These are phyloP conservation scores for Sarcophaga carnaria DNA, from an alignment of 2,888 invertebrate species.

Conservation along the genomic window DNA sequence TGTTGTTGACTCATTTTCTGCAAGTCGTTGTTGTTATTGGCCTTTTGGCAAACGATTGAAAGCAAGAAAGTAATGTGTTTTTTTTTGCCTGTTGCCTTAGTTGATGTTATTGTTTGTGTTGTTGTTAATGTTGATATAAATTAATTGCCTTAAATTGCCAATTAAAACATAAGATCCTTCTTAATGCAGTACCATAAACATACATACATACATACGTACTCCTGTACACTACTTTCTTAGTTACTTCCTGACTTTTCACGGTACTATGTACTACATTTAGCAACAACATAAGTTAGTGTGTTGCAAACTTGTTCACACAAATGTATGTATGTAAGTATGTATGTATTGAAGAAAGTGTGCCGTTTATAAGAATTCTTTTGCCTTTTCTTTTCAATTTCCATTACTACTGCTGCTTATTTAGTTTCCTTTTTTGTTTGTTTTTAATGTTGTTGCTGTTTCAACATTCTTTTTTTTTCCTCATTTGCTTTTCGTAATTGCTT, in stretches of 20 bases:
- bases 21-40: slow-evolving; percentile 2
- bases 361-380: neutral
- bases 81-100: slow-evolving; percentile 9
- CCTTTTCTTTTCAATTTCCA: neutral
- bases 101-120: slow-evolving; percentile 40
- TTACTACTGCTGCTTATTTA: neutral
- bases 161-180: slow-evolving; percentile 66
- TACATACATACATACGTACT: neutral
- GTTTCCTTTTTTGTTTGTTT: neutral
- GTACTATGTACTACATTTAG: neutral
- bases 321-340: neutral
- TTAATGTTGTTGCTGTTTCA: too few relatives aligned
- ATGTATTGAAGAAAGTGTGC: neutral
- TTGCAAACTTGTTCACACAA: too few relatives aligned
- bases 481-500: slow-evolving; percentile 38
- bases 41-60: slow-evolving; percentile 6
- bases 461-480: too few relatives aligned
- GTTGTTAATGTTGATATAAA: slow-evolving; percentile 65
- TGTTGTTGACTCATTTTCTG: neutral
- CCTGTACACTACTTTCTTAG: too few relatives aligned
- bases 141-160: slow-evolving; percentile 69
- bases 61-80: neutral
- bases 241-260: neutral
- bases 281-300: neutral
- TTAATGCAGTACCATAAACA: slow-evolving; percentile 55